Percentiles rank a stretch among this genome's conserved stretches.
Evolutionary conservation across 2,797 vertebrate species (phyloP).

Genomic region (Philypnodon macrostomus): DNA sequence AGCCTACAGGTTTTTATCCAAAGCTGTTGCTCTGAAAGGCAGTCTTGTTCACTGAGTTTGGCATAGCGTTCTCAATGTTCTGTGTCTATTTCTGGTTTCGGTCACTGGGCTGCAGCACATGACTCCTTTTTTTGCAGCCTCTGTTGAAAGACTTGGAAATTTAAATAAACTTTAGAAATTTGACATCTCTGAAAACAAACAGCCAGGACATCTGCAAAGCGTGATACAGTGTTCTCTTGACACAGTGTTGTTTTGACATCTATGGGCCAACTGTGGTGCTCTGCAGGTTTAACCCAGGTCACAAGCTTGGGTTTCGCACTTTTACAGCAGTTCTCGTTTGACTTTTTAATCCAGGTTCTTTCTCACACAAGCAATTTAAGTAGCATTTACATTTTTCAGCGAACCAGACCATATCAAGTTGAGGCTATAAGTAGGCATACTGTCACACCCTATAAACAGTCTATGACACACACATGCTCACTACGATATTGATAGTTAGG

Average conservation of each 20-base stretch:
- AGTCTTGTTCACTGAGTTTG: background rate
- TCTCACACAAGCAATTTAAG: background rate
- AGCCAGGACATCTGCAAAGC: no score
- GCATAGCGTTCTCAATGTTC: background rate
- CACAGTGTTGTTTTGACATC: slow-evolving; percentile 18
- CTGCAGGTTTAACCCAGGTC: slow-evolving; percentile 11
- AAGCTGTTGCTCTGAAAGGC: slow-evolving; percentile 3
- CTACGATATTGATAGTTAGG: slow-evolving; percentile 20
- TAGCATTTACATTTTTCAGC: no score
- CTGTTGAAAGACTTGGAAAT: slow-evolving; percentile 5
- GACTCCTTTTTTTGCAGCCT: slow-evolving; percentile 1
- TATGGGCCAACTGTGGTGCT: slow-evolving; percentile 17
- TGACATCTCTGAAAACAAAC: background rate
- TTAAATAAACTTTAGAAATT: slow-evolving; percentile 11
- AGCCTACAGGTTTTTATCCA: slow-evolving; percentile 6
- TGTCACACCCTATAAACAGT: background rate
- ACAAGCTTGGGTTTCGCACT: slow-evolving; percentile 9
- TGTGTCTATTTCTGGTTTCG: background rate
- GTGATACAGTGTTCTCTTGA: slow-evolving; percentile 2
- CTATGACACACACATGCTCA: slow-evolving; percentile 1
- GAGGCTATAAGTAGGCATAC: background rate
- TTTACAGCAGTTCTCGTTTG: slow-evolving; percentile 4
- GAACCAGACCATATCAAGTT: background rate
- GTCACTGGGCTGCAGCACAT: background rate
- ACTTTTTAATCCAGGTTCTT: slow-evolving; percentile 13